Conservation (phyloP, 2,113 vertebrate species). For the crab-eating macaque (Macaca fascicularis) region T2T-MFA8v1.1 NC_088388.1:46347001-46347500, state of each 20-base stretch:
- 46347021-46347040: neutral
- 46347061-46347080: neutral
- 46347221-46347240: neutral
- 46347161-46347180: neutral
- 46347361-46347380: neutral
- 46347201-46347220: neutral
- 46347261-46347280: neutral
- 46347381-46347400: neutral
- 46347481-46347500: neutral
- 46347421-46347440: neutral
- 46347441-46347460: neutral
- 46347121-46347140: neutral
- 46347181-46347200: neutral
- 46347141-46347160: neutral
- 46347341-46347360: neutral
- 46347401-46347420: neutral
- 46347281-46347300: neutral
- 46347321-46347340: neutral
- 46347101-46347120: neutral
- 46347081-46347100: neutral
- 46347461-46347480: neutral
- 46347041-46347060: neutral
- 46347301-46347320: neutral
- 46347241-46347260: fast-evolving
- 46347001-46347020: neutral